These are phyloP conservation scores for Heliornis fulica DNA, from an alignment of 2,113 vertebrate species.

Conservation along the genomic window DNA sequence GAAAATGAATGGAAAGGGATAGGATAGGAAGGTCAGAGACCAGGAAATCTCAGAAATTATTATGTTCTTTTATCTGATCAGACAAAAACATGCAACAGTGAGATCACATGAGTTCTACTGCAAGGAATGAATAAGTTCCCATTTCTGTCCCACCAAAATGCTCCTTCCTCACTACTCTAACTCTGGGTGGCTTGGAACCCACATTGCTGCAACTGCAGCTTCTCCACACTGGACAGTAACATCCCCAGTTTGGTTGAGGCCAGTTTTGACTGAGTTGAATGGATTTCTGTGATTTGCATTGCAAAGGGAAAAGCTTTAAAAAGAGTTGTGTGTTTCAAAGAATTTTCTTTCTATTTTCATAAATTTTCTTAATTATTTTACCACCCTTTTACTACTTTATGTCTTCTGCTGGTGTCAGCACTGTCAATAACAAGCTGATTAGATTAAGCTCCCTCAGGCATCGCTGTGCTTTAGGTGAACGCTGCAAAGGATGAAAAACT, in stretches of 20 bases:
- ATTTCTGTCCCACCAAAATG: not conserved
- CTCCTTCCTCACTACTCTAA: not conserved
- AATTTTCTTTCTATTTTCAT: not conserved
- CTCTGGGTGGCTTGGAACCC: not conserved
- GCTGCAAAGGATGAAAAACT: not conserved
- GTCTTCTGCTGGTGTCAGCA: not conserved
- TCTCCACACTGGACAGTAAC: not conserved
- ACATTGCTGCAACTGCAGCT: not conserved
- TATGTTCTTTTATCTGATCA: not conserved
- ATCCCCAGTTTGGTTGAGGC: fast-evolving
- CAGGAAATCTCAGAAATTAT: not conserved
- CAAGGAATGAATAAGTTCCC: not conserved
- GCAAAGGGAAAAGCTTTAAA: not conserved
- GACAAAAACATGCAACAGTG: not conserved
- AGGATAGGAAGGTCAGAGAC: not conserved
- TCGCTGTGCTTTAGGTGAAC: not conserved
- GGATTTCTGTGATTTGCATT: not conserved
- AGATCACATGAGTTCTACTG: not conserved
- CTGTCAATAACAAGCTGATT: not conserved
- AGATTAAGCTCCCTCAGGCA: not conserved
- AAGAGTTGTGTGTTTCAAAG: not conserved
- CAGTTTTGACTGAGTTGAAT: not conserved
- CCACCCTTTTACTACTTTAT: not conserved
- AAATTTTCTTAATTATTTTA: not conserved
- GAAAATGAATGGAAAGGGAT: not conserved